Evolutionary conservation across 2,797 vertebrate species (phyloP).

Genomic region (Manis crassicaudata): DNA sequence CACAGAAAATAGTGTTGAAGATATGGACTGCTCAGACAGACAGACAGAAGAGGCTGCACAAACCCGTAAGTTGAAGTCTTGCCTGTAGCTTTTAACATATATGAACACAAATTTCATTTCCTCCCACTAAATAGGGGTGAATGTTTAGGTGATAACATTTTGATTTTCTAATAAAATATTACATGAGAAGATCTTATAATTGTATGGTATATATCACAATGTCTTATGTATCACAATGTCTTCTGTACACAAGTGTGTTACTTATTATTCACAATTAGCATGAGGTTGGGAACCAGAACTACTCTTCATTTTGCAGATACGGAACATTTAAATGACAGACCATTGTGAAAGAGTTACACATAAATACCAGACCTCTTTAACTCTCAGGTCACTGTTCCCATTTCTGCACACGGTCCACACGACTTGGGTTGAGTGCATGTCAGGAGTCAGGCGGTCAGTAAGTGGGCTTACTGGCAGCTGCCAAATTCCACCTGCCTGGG

Average conservation of each 20-base stretch:
- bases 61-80: constrained; percentile 81
- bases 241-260: not conserved
- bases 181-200: not conserved
- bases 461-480: fast-evolving
- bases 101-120: not conserved
- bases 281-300: not conserved
- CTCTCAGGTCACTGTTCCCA: fast-evolving
- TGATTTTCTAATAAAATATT: not conserved
- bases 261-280: not conserved
- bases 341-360: not conserved
- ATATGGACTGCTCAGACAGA: constrained; percentile 67
- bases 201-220: fast-evolving
- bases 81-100: not conserved
- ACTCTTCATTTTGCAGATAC: not conserved
- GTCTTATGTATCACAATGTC: not conserved
- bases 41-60: constrained; percentile 40
- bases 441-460: not conserved
- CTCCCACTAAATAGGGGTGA: not conserved
- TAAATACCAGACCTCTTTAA: not conserved
- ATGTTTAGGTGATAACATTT: not conserved
- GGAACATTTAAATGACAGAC: not conserved
- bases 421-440: too few relatives aligned
- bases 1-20: constrained; percentile 65
- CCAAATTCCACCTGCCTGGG: not conserved
- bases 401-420: fast-evolving